A percentile compares a stretch with the other conserved stretches of the same genome.
phyloP scores from a whole-genome alignment of 1,140 invertebrate species.

The Drosophila elegans region DNA sequence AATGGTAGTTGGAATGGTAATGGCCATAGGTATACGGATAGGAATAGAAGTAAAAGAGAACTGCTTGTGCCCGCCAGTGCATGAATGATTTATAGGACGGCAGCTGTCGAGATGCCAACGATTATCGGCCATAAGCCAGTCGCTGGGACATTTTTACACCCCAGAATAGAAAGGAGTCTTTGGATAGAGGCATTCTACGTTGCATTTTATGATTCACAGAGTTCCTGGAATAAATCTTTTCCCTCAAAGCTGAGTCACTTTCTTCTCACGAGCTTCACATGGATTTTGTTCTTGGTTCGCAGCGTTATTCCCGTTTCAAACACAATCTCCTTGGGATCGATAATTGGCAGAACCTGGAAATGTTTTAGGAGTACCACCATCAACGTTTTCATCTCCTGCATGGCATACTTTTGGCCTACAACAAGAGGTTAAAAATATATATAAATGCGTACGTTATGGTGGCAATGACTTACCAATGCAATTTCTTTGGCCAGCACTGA shows the following conservation, averaged over 20 bases:
- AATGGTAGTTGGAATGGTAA: slow-evolving; percentile 34
- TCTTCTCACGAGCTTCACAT: slow-evolving; percentile 62
- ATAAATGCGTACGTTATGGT: no score
- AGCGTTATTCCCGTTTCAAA: slow-evolving; percentile 71
- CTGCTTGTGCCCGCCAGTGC: slow-evolving; percentile 61
- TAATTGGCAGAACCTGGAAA: slow-evolving; percentile 79
- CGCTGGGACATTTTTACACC: slow-evolving; percentile 7
- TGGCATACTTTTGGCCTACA: slow-evolving; percentile 85
- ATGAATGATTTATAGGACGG: slow-evolving; percentile 73
- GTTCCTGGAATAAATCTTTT: background rate
- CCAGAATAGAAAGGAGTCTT: background rate
- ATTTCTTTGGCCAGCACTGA: slow-evolving; percentile 84
- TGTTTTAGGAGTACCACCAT: slow-evolving; percentile 84
- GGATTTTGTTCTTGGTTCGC: slow-evolving; percentile 56
- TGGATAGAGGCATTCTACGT: background rate
- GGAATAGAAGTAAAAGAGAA: slow-evolving; percentile 13
- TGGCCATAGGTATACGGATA: slow-evolving; percentile 14
- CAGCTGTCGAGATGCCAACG: slow-evolving; percentile 52
- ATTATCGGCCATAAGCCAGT: slow-evolving; percentile 56
- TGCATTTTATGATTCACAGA: background rate
- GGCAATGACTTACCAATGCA: slow-evolving; percentile 62
- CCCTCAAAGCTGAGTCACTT: background rate
- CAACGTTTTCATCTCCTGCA: slow-evolving; percentile 85
- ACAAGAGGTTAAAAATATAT: background rate
- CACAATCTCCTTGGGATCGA: slow-evolving; percentile 58